These are phyloP conservation scores for Nemopilema nomurai DNA, from an alignment of 30 jellyfish, hydroid and myxozoan genomes.

Conservation along the genomic window DNA sequence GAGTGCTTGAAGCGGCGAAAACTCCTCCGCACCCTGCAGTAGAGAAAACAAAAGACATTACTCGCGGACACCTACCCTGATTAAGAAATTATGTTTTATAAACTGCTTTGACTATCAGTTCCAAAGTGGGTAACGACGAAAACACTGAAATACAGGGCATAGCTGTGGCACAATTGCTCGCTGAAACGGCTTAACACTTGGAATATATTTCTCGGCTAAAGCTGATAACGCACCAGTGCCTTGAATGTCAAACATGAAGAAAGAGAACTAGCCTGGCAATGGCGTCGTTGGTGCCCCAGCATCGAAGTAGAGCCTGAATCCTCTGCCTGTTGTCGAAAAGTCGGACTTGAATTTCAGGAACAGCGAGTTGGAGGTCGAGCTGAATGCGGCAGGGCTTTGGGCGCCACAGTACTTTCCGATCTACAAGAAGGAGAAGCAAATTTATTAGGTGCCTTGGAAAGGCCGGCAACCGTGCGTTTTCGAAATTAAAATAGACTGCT, in stretches of 20 bases:
- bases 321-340: conserved; percentile 56
- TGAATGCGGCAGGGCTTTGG: conserved; percentile 51
- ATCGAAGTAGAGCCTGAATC: conserved; percentile 65
- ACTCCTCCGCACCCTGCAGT: conserved; percentile 64
- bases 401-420: conserved; percentile 70
- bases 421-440: background rate
- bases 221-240: too few species aligned
- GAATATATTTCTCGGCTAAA: too few species aligned
- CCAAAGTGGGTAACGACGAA: too few species aligned
- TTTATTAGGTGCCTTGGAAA: too few species aligned
- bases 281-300: conserved; percentile 47
- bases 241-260: background rate
- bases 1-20: conserved; percentile 45
- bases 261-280: conserved; percentile 3
- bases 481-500: too few species aligned
- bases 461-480: too few species aligned
- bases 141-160: too few species aligned
- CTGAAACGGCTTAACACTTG: too few species aligned
- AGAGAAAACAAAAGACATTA: background rate
- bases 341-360: conserved; percentile 54
- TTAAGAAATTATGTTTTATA: too few species aligned
- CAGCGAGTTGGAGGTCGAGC: conserved; percentile 56
- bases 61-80: too few species aligned
- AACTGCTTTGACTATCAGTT: too few species aligned
- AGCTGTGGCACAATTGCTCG: too few species aligned